Conservation (phyloP, 2,888 invertebrate species). For the Tetragonisca angustula region DNA sequence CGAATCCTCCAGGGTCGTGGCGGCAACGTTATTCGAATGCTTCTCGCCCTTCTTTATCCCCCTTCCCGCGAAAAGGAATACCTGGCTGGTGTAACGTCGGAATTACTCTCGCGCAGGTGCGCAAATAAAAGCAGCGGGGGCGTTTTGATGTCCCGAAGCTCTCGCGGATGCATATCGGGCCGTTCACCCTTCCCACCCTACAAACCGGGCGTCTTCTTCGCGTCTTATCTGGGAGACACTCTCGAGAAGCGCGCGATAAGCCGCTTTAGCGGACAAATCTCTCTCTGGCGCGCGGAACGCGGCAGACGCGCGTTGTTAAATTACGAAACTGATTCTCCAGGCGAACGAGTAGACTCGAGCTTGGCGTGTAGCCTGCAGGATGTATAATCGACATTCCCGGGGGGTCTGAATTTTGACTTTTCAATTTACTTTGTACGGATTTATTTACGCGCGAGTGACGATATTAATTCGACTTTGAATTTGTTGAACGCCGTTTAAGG, state of each 20-base stretch:
- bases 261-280: constrained; percentile 7
- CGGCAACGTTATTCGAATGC: constrained; percentile 10
- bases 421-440: no score
- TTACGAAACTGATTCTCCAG: not conserved
- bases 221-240: not conserved
- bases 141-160: constrained; percentile 26
- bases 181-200: no score
- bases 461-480: no score
- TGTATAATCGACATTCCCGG: no score
- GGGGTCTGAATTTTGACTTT: no score
- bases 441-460: no score
- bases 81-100: constrained; percentile 20
- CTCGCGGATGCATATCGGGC: constrained; percentile 20
- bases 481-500: no score
- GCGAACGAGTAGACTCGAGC: not conserved
- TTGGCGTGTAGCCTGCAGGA: not conserved
- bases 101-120: constrained; percentile 29
- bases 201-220: not conserved
- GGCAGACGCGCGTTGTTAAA: not conserved
- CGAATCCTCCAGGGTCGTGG: not conserved
- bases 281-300: not conserved
- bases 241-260: not conserved
- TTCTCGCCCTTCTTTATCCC: not conserved
- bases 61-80: not conserved
- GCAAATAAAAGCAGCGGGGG: constrained; percentile 34